Evolutionary conservation across 2,888 invertebrate species (phyloP), one percentile per base, ranked within the genome.

Genomic region (Anorthoa munda): DNA sequence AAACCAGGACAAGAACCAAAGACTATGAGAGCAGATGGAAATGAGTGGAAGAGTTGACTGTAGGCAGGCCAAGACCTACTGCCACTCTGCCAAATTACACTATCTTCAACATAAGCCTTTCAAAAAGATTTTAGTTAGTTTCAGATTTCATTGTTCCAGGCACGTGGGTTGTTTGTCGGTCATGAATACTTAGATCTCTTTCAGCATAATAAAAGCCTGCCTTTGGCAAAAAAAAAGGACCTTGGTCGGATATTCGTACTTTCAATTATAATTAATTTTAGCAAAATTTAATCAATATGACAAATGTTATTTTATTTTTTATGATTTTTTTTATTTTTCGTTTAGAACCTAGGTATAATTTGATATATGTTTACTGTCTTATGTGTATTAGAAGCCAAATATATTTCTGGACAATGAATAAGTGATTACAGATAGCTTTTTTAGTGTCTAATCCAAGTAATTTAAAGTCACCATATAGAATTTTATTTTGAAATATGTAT

Each of bases 351-450:
- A 60, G 17, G n/a, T 80, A 26, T 55, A 53, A 66, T 75, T 61
- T 26, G 31, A 26, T 50, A 63, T 21, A 63, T 39, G 48, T 61
- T 56, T 60, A 64, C 12, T 26, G 17, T 60, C 18, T 17, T 55
- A 75, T 21, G 26, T 69, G 17, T 66, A 66, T 46, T 58, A n/a
- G 18, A 78, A 64, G 26, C 64, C 66, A 82, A 82, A 78, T 65
- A 72, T 66, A 53, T 63, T 66, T 53, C 55, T 46, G 46, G 31
- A 53, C 13, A 60, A 21, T 69, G n/a, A 70, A 60, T 48, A 53
- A 59, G n/a, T 63, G n/a, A 55, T 56, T 11, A 39, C 13, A 46
- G 13, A 12, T 50, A 12, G 26, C 1, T 60, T 56, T 56, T 56
- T 64, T 46, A 51, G n/a, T n/a, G n/a, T 58, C 11, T 26, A 71